Base-by-base conservation (phyloP, 1,140 invertebrate genomes). In the Trachymyrmex septentrionalis region DNA sequence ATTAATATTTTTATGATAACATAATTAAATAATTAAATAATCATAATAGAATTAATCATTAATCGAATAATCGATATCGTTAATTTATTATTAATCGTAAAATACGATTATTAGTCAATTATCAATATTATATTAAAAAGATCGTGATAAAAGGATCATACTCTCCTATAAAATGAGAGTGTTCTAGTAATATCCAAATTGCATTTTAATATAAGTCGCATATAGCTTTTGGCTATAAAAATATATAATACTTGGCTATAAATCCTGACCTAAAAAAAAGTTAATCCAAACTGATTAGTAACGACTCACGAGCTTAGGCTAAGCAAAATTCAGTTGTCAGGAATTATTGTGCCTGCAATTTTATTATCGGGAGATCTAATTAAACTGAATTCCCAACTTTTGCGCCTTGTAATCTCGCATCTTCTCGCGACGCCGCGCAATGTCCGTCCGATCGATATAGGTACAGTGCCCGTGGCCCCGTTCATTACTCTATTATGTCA, bases 291-390 rank as follows among this genome's bases (percentile, higher is more conserved):
- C 34, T 59, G 67, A 57, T 24, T 61, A 53, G 19, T 48, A 73
- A 82, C 80, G 67, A 72, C 0, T 53, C 44, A 1, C 4, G 30
- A 12, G n/a, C 57, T 34, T 48, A 59, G n/a, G 48, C 73, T 38
- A n/a, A 61, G 69, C 27, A 21, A 76, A 84, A 63, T 48, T 75
- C 71, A 34, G 57, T 84, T 84, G 53, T 59, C 24, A 12, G 34
- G 30, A 72, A 48, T 84, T 75, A 84, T 72, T 84, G 38, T 44
- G 38, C 44, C 44, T 21, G 24, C 73, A 78, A 85, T 85, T 77
- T 77, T 85, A 77, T 85, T 77, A 77, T 85, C 82, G n/a, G 9
- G 5, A 24, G 67, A 71, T 81, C 69, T 50, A 73, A 84, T 84
- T 75, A 64, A 72, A 30, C 48, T 61, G 30, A 85, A 66, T 78